Evolutionary conservation across 2,113 vertebrate genomes (phyloP), one percentile per base, ranked within the genome.

Genomic region (Sapajus apella): DNA sequence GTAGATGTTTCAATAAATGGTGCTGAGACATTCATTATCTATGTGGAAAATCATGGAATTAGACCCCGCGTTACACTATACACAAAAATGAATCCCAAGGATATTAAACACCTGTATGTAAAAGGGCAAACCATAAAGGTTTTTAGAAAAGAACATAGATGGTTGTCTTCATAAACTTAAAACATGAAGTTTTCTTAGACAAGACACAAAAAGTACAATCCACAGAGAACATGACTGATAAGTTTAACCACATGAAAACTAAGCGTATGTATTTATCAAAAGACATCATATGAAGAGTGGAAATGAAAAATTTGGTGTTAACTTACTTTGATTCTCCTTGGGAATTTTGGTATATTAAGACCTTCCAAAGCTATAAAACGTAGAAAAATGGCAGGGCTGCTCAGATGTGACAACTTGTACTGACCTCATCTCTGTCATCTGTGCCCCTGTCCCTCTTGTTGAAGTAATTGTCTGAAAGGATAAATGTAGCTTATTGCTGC

Each of bases 401-500:
- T 96, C 1, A 17, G 45, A 52, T 30, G 87, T 68, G 66, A 32
- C 58, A 66, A 35, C 56, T 73, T 16, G 0, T 14, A 17, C 14
- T 91, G 87, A 7, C 5, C 32, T 90, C 45, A 21, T 45, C 58
- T 61, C 77, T 35, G 4, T 56, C 55, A 68, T 20, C 27, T 4
- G 4, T 73, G 79, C 76, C 55, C 43, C 43, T 70, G 5, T 94
- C 75, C 47, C 20, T 45, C 66, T 73, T 52, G 79, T 32, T n/a
- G 64, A 56, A 90, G 23, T 12, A 5, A 45, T 81, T 88, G 81
- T 56, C 37, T 10, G 10, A 72, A 75, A 79, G 70, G 27, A 84
- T 66, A 80, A 61, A 73, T 72, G 90, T 86, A 97, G 90, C 55
- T 89, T 88, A 79, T 82, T 79, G 66, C 72, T 75, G 72, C 56